phyloP scores from a whole-genome alignment of 2,113 vertebrate species.

The Euleptes europaea region DNA sequence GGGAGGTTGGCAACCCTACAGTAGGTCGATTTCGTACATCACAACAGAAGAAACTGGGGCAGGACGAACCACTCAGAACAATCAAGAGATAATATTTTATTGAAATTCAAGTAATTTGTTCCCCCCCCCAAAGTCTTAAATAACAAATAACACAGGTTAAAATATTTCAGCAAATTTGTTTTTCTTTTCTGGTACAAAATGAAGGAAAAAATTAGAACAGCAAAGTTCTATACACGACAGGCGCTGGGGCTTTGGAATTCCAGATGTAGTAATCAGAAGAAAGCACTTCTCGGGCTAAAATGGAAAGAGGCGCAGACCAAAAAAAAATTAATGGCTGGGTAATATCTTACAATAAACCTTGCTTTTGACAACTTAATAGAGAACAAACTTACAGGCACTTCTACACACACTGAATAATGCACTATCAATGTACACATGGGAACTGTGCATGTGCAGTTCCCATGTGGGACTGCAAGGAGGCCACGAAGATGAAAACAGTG shows the following conservation, averaged over 20 bases:
- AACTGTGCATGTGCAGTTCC: no score
- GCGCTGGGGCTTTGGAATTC: conserved; percentile 91
- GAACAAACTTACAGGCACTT: conserved; percentile 11
- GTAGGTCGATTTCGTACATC: no score
- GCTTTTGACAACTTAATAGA: conserved; percentile 47
- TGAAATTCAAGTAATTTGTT: background rate
- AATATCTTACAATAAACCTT: conserved; percentile 36
- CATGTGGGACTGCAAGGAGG: no score
- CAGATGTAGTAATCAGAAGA: conserved; percentile 93
- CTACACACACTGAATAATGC: conserved; percentile 46
- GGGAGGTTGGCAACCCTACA: no score
- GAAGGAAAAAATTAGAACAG: conserved; percentile 54
- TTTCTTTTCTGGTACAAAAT: conserved; percentile 34
- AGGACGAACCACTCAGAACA: background rate
- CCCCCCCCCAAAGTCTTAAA: background rate
- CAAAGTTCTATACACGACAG: conserved; percentile 74
- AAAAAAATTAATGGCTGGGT: conserved; percentile 26
- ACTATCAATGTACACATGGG: conserved; percentile 52
- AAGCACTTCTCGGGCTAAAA: conserved; percentile 86
- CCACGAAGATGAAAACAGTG: no score
- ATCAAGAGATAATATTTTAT: background rate
- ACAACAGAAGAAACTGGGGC: background rate
- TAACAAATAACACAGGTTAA: conserved; percentile 29
- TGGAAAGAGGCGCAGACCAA: conserved; percentile 42
- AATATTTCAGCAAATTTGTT: conserved; percentile 51